Conservation (phyloP, 2,797 vertebrate species). For the Trachurus trachurus region DNA sequence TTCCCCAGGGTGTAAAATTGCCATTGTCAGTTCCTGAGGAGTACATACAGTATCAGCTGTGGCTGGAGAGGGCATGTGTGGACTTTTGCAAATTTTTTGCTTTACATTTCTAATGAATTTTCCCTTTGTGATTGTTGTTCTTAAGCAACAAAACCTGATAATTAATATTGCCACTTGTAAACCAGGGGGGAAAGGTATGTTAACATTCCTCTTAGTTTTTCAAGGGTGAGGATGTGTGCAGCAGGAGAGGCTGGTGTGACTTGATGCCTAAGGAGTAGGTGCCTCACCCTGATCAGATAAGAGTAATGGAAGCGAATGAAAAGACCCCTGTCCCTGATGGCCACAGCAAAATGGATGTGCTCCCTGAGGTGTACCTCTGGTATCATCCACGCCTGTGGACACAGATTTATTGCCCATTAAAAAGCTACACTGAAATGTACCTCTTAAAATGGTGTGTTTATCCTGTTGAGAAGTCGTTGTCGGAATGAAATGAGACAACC, state of each 20-base stretch:
- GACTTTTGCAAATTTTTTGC: neutral
- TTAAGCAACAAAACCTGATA: conserved; percentile 1
- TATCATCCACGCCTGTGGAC: conserved; percentile 83
- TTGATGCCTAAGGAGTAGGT: conserved; percentile 70
- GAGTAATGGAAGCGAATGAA: conserved; percentile 86
- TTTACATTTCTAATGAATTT: neutral
- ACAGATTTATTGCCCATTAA: conserved; percentile 86
- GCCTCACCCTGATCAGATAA: conserved; percentile 84
- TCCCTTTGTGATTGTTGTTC: neutral
- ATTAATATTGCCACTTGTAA: neutral
- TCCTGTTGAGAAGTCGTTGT: conserved; percentile 69
- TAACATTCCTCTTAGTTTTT: conserved; percentile 45
- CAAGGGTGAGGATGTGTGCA: conserved; percentile 45
- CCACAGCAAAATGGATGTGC: conserved; percentile 83
- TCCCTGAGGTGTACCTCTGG: conserved; percentile 82
- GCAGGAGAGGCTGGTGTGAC: conserved; percentile 55
- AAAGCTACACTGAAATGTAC: conserved; percentile 82
- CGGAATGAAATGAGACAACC: conserved; percentile 64
- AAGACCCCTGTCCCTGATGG: conserved; percentile 82
- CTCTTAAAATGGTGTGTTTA: conserved; percentile 80
- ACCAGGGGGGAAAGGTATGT: conserved; percentile 13
- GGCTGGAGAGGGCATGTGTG: neutral
- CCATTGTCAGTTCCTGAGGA: neutral
- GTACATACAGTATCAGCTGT: neutral
- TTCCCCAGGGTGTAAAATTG: conserved; percentile 6